These are phyloP conservation scores for Steatocranus sp. DNA, from an alignment of 2,797 vertebrate genomes.

Conservation along the genomic window DNA sequence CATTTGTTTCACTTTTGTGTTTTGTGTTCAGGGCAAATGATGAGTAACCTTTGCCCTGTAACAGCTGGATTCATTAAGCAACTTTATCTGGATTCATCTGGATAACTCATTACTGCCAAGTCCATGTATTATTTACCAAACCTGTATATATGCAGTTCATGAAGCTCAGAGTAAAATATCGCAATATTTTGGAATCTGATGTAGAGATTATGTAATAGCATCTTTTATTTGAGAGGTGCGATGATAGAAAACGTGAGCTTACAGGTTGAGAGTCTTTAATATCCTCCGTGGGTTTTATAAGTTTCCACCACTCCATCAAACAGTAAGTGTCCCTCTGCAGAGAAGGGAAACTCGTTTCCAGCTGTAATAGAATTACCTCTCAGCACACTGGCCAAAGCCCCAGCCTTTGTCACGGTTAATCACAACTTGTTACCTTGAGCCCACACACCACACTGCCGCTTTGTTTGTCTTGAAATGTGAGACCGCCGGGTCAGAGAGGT, in stretches of 20 bases:
- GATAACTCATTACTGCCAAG: background rate
- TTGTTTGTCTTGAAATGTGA: constrained; percentile 14
- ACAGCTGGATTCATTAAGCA: background rate
- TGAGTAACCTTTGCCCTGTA: background rate
- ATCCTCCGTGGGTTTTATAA: background rate
- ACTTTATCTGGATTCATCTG: background rate
- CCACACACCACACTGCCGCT: constrained; percentile 2
- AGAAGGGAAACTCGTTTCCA: background rate
- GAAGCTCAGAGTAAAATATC: background rate
- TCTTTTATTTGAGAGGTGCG: background rate
- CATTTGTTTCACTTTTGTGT: background rate
- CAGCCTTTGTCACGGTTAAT: constrained; percentile 18
- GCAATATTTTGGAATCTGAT: background rate
- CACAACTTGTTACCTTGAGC: background rate
- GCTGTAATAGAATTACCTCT: constrained; percentile 14
- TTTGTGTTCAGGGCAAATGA: background rate
- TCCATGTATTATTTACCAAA: background rate
- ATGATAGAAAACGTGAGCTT: background rate
- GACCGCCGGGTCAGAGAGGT: background rate
- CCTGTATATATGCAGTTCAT: background rate
- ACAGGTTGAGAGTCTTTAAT: background rate
- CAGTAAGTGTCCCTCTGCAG: background rate
- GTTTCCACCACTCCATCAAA: constrained; percentile 6
- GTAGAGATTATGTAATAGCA: background rate
- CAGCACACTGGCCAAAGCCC: background rate